A percentile compares a stretch with the other conserved stretches of the same genome.
phyloP scores from a whole-genome alignment of 2,888 invertebrate species.

The Ectemnius continuus region DNA sequence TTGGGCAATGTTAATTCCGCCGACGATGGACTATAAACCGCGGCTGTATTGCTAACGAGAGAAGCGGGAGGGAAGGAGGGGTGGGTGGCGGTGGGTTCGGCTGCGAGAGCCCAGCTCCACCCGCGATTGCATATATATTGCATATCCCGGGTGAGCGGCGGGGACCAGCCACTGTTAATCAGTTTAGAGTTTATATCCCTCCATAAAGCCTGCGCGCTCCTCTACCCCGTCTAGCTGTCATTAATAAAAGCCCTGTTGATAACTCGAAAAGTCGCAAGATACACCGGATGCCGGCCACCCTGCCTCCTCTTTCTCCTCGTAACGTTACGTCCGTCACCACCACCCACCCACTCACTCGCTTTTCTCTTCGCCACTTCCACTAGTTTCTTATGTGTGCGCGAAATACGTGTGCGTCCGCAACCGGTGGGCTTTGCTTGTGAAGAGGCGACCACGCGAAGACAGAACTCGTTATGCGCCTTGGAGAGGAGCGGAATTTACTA shows the following conservation, averaged over 20 bases:
- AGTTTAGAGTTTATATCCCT: conserved; percentile 78
- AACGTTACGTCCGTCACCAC: not conserved
- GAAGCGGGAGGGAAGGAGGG: conserved; percentile 51
- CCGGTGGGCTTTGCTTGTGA: too few species aligned
- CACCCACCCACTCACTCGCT: too few species aligned
- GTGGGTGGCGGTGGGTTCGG: conserved; percentile 69
- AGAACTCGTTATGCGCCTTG: conserved; percentile 39
- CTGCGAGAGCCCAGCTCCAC: conserved; percentile 48
- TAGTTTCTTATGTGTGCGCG: too few species aligned
- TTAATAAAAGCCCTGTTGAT: conserved; percentile 77
- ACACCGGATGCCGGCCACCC: conserved; percentile 49
- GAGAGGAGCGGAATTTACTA: conserved; percentile 51
- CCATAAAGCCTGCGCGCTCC: conserved; percentile 71
- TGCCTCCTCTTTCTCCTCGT: conserved; percentile 26
- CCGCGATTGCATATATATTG: conserved; percentile 74
- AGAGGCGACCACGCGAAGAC: conserved; percentile 13
- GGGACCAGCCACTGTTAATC: conserved; percentile 76
- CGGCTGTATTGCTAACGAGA: conserved; percentile 74
- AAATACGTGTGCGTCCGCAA: too few species aligned
- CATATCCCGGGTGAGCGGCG: conserved; percentile 51
- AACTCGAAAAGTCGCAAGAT: conserved; percentile 77
- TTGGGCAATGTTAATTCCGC: conserved; percentile 78
- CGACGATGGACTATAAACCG: conserved; percentile 77
- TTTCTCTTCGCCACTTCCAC: too few species aligned
- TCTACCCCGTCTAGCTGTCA: conserved; percentile 72